These are phyloP conservation scores for Pangasius macronema DNA, from an alignment of 2,797 vertebrate genomes.

Conservation along the genomic window DNA sequence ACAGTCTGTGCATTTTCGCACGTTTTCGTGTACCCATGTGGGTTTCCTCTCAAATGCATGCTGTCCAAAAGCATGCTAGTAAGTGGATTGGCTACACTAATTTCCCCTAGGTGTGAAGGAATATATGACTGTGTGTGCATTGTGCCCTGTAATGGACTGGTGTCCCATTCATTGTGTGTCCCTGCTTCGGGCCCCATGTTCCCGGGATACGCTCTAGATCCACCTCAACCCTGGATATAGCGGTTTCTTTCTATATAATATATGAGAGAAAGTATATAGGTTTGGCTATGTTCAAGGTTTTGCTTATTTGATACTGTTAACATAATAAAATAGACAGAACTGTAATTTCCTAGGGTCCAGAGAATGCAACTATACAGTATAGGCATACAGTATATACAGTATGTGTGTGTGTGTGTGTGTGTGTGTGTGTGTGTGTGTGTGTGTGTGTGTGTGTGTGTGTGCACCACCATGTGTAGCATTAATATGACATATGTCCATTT, in stretches of 20 bases:
- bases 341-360: background rate
- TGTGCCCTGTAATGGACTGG: background rate
- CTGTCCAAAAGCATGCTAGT: background rate
- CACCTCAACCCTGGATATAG: background rate
- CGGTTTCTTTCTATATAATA: background rate
- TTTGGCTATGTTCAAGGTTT: background rate
- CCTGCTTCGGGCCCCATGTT: background rate
- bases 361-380: background rate
- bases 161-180: background rate
- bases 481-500: background rate
- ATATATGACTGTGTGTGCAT: background rate
- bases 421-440: background rate
- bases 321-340: background rate
- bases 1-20: background rate
- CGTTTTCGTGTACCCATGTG: background rate
- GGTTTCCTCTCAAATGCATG: background rate
- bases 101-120: background rate
- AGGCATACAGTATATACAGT: background rate
- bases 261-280: background rate
- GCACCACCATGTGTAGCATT: background rate
- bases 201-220: background rate
- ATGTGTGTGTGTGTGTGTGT: background rate
- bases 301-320: background rate
- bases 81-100: background rate
- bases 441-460: background rate